Evolutionary conservation across 2,797 vertebrate genomes (phyloP).

Genomic region (Cryptoblepharus egeriae): DNA sequence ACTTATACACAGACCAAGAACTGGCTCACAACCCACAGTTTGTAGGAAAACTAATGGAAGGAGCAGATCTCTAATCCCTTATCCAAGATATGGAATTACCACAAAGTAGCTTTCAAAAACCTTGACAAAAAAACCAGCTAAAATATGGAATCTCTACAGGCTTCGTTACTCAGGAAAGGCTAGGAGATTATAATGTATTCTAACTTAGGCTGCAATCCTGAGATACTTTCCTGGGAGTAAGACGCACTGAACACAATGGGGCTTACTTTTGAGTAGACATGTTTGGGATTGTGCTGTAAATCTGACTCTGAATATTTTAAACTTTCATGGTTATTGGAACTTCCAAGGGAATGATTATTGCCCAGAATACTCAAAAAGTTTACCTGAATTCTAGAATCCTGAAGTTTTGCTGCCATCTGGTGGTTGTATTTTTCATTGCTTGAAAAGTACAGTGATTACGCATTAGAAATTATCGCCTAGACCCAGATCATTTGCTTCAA

Average conservation of each 20-base stretch:
- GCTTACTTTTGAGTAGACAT: too few species aligned
- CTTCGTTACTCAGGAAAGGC: neutral
- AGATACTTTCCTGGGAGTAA: too few species aligned
- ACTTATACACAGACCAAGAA: too few species aligned
- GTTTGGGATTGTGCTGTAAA: too few species aligned
- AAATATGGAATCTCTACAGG: neutral
- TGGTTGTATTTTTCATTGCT: slow-evolving; percentile 49
- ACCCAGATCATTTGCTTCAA: neutral
- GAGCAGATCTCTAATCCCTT: too few species aligned
- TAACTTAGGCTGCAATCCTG: too few species aligned
- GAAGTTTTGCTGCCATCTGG: slow-evolving; percentile 59
- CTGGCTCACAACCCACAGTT: too few species aligned
- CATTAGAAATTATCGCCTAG: rapidly evolving
- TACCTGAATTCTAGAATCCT: neutral
- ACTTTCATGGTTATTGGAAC: neutral
- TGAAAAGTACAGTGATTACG: neutral
- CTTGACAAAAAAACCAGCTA: neutral
- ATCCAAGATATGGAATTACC: neutral
- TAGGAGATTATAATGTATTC: neutral
- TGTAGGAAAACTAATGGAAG: too few species aligned
- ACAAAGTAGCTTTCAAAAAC: neutral
- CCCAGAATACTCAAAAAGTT: too few species aligned
- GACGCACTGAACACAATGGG: too few species aligned
- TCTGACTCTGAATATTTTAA: neutral
- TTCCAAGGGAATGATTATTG: neutral